phyloP scores from a whole-genome alignment of 2,113 vertebrate genomes.

The Equus quagga region DNA sequence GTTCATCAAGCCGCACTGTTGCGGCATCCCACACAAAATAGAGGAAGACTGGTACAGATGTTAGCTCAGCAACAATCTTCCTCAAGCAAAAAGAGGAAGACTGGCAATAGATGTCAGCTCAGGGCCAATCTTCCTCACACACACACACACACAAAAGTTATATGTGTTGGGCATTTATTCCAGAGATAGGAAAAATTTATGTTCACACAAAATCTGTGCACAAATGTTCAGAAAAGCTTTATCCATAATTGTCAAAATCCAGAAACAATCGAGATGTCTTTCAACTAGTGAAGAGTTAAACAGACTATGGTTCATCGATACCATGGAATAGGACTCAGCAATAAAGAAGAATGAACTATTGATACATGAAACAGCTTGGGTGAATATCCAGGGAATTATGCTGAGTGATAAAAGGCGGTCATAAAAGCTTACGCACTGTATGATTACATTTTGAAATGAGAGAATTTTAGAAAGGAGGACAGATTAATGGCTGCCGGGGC shows the following conservation, averaged over 20 bases:
- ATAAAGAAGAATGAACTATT: not conserved
- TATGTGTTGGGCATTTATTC: not conserved
- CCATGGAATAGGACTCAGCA: not conserved
- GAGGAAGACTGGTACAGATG: no score
- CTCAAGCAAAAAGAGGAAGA: no score
- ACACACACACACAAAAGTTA: not conserved
- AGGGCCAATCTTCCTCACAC: no score
- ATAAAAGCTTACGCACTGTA: not conserved
- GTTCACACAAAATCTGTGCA: not conserved
- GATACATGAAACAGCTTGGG: not conserved
- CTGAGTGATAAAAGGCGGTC: not conserved
- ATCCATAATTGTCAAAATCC: not conserved
- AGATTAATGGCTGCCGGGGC: not conserved
- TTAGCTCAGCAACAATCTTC: no score
- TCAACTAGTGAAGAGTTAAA: not conserved
- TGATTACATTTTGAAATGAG: conserved; percentile 1
- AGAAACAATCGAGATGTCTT: not conserved
- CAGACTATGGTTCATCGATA: not conserved
- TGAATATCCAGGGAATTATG: not conserved
- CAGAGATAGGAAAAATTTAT: conserved; percentile 9
- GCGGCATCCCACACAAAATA: no score
- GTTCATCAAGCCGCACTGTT: no score
- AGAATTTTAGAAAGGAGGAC: not conserved
- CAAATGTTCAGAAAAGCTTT: not conserved
- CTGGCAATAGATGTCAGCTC: no score